Evolutionary conservation across 2,113 vertebrate species (phyloP), one percentile per base, ranked within the genome.

Genomic region (Pandion haliaetus): DNA sequence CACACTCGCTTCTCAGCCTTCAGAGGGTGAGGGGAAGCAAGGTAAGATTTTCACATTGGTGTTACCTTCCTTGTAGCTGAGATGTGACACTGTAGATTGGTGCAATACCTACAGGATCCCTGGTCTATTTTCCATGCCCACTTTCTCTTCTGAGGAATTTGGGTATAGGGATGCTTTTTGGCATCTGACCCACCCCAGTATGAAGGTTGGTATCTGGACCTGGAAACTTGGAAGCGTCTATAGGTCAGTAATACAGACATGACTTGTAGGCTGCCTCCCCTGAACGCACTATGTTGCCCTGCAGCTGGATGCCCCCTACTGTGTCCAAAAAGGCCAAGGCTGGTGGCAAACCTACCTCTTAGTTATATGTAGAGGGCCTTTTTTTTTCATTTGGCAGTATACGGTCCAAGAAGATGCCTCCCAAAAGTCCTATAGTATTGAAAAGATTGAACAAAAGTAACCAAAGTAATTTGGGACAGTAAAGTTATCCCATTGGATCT

Each of bases 41-140:
- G 25, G 4, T 18, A 42, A 66, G 23, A 45, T 34, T 67, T 67
- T 87, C 24, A 9, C 1, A 0, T 29, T 1, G 0, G 3, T 85
- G 18, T 52, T n/a, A n/a, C 55, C 38, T 80, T 26, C 25, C 32
- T 78, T 49, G 18, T 17, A 82, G 19, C 17, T 82, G 61, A 85
- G 34, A 28, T 28, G 12, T 32, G 38, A 17, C 20, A 21, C 12
- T 59, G 19, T 28, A 47, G 38, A 40, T 25, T 50, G 21, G 10
- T 73, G 50, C 17, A 50, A 50, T 54, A 29, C 10, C 20, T 78
- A 36, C 15, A 66, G 52, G 20, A 42, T 34, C 17, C 12, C 28
- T 42, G 15, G 17, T 66, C 12, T 47, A 63, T 29, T 76, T 70
- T 34, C 57, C 36, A 4, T 14, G 26, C 12, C 21, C 50, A 23